Base-by-base conservation (phyloP, 2,888 invertebrate species). In the Hymenopus coronatus region DNA sequence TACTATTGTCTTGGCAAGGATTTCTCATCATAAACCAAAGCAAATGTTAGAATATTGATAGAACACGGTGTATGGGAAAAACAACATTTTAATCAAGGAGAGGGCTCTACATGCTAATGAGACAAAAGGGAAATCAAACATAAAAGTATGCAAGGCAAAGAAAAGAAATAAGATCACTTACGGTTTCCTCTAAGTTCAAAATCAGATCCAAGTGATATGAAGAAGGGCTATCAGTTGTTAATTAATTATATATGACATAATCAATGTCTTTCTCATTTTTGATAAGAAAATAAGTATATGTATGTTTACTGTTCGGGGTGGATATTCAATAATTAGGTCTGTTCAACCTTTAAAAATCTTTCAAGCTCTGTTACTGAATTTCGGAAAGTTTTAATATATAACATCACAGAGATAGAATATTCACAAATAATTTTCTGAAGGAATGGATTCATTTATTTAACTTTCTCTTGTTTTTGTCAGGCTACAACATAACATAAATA, bases 401-500 rank as follows among this genome's bases (percentile, higher is more conserved):
- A 70, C 20, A 25, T 70, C 25, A 70, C 1, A 70, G 25, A 83
- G 28, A 88, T 88, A n/a, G 28, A 27, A 83, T 54, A 27, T 88
- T 82, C 15, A 83, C 4, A 83, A 28, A 83, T 20, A 14, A 82
- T 27, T 83, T 46, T 88, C 28, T 28, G 54, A 46, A 83, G 84
- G 84, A 88, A 88, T 88, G 84, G 88, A 70, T 27, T 46, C 46
- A 83, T 88, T 88, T 88, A 40, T 88, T 84, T 54, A 54, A 54
- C 15, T 70, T 70, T 70, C 54, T 70, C 20, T 70, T 20, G 15
- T 84, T 83, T 88, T 84, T 27, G 33, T 83, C 54, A 40, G n/a
- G 46, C 28, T 33, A 83, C 28, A 88, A 84, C 54, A 88, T 30
- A 89, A 83, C 83, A 81, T 88, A 83, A 88, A 70, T 70, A 70